Evolutionary conservation across 2,797 vertebrate genomes (phyloP).

Genomic region (Lepilemur septentrionalis): DNA sequence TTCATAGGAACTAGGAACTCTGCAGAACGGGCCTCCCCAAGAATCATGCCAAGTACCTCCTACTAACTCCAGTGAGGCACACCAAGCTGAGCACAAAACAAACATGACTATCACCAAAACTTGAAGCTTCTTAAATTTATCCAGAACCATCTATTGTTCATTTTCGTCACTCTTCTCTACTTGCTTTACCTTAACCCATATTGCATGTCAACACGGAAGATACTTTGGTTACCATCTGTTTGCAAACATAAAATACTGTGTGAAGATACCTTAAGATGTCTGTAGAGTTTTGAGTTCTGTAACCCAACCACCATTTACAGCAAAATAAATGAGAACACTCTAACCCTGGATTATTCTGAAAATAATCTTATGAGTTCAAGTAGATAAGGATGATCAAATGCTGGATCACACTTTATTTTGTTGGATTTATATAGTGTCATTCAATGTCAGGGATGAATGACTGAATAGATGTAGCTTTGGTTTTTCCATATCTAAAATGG

Average conservation of each 20-base stretch:
- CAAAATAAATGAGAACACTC: background rate
- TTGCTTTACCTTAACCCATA: background rate
- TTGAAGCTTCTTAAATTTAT: background rate
- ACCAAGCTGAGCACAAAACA: background rate
- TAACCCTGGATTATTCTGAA: background rate
- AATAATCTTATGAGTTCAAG: background rate
- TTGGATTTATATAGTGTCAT: background rate
- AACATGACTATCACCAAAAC: background rate
- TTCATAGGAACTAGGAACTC: background rate
- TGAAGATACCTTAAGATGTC: background rate
- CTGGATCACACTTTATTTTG: background rate
- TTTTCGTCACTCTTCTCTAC: background rate
- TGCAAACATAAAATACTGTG: background rate
- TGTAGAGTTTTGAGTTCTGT: background rate
- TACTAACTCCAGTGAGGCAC: background rate
- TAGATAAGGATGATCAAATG: constrained; percentile 9
- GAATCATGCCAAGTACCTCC: background rate
- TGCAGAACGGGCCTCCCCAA: background rate
- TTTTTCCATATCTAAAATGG: background rate
- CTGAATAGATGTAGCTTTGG: background rate
- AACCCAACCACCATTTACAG: background rate
- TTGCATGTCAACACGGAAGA: background rate
- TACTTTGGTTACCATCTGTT: background rate
- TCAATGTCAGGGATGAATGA: background rate
- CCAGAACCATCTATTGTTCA: background rate